Percentiles rank a stretch among this genome's conserved stretches.
These are phyloP conservation scores for Terebella lapidaria DNA, from an alignment of 2,888 invertebrate species.

Conservation along the genomic window DNA sequence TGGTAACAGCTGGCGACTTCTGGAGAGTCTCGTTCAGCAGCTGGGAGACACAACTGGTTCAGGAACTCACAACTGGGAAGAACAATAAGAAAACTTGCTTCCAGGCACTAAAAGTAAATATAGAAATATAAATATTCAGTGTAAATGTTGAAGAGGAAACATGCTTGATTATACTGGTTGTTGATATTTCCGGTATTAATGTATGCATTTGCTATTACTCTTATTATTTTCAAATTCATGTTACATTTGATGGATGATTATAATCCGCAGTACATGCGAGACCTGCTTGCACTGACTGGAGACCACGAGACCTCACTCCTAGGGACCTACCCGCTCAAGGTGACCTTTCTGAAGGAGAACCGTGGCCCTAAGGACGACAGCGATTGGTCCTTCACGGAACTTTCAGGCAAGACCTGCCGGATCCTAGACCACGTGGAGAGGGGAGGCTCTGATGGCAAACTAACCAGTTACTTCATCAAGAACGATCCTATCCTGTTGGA, in stretches of 20 bases:
- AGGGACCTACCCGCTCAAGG: background rate
- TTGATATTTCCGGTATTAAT: too few species aligned
- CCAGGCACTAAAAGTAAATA: background rate
- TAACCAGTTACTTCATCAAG: background rate
- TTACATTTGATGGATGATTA: too few species aligned
- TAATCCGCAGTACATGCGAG: background rate
- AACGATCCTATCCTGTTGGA: background rate
- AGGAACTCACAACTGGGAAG: background rate
- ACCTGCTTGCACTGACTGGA: background rate
- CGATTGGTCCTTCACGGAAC: background rate
- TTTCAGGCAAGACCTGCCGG: background rate
- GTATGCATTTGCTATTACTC: too few species aligned
- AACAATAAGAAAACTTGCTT: background rate
- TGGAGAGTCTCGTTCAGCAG: background rate
- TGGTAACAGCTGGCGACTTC: background rate
- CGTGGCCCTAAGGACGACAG: background rate
- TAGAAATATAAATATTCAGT: too few species aligned
- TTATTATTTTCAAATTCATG: too few species aligned
- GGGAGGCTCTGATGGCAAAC: too few species aligned
- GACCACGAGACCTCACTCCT: background rate
- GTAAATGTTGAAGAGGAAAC: too few species aligned
- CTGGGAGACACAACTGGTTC: background rate
- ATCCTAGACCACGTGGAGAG: background rate
- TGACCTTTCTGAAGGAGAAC: background rate
- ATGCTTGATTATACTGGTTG: too few species aligned